These are phyloP conservation scores for Magallana ariakensis DNA, from an alignment of 1,140 invertebrate species.

Conservation along the genomic window DNA sequence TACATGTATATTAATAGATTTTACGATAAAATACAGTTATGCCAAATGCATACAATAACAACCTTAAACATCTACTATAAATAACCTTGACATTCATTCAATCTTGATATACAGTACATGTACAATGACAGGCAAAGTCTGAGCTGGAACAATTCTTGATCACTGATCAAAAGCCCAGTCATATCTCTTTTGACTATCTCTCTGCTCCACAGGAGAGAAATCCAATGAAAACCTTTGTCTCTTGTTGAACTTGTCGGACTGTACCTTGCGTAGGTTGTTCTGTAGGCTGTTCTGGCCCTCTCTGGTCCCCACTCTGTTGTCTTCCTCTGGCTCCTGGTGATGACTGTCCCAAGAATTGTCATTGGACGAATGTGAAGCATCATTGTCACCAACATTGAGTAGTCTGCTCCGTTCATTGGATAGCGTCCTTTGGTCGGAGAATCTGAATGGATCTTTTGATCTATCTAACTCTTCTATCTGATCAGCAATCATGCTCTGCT, in stretches of 20 bases:
- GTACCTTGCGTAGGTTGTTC: background rate
- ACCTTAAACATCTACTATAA: no score
- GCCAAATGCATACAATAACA: no score
- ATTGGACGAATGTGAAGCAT: background rate
- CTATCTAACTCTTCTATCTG: background rate
- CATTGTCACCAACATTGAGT: background rate
- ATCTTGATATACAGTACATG: no score
- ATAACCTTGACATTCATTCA: no score
- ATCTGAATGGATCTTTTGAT: background rate
- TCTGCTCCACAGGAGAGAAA: background rate
- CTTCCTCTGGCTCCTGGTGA: background rate
- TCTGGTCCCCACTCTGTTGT: background rate
- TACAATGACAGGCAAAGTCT: background rate
- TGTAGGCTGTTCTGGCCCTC: background rate
- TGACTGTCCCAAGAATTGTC: background rate
- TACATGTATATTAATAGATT: no score
- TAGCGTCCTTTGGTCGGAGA: background rate
- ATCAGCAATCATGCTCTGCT: no score
- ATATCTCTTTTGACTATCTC: background rate
- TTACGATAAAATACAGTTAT: no score
- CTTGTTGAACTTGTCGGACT: background rate
- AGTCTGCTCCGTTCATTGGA: background rate
- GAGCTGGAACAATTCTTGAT: background rate
- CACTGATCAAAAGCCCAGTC: background rate
- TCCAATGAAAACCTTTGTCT: conserved; percentile 12